Conservation (phyloP, 2,888 invertebrate genomes). For the Cynaeus angustus region DNA sequence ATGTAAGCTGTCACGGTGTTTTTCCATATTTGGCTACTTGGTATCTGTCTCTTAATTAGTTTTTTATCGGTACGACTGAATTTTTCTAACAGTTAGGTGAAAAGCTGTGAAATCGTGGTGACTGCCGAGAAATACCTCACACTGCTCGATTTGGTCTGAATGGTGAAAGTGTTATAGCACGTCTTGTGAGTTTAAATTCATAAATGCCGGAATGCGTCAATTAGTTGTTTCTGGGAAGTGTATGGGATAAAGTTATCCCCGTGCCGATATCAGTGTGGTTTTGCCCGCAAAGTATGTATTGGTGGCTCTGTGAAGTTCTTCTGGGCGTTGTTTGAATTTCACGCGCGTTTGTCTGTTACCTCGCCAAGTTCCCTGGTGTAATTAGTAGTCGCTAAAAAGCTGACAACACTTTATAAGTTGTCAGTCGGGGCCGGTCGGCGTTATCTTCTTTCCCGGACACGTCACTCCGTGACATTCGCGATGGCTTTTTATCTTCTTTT, state of each 20-base stretch:
- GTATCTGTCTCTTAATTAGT: slow-evolving; percentile 2
- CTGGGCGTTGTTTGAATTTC: slow-evolving; percentile 58
- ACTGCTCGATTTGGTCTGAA: not conserved
- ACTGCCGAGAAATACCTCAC: not conserved
- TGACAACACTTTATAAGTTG: slow-evolving; percentile 64
- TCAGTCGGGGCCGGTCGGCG: slow-evolving; percentile 57
- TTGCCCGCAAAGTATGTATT: slow-evolving; percentile 30
- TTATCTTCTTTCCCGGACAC: slow-evolving; percentile 57
- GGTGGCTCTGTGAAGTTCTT: slow-evolving; percentile 36
- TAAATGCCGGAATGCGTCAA: slow-evolving; percentile 7
- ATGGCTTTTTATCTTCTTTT: slow-evolving; percentile 54
- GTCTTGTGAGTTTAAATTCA: not conserved
- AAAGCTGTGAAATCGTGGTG: not conserved
- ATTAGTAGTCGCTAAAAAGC: slow-evolving; percentile 63
- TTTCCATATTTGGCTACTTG: not conserved
- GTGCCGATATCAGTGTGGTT: slow-evolving; percentile 28
- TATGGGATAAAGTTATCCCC: slow-evolving; percentile 37
- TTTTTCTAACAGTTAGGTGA: not conserved
- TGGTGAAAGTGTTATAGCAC: not conserved
- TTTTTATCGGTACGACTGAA: not conserved
- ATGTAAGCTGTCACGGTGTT: not conserved
- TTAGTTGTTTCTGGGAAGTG: slow-evolving; percentile 16
- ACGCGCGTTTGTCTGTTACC: slow-evolving; percentile 57
- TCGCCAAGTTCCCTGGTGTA: slow-evolving; percentile 57
- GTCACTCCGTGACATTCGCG: slow-evolving; percentile 53